Base-by-base conservation (phyloP, 2,888 invertebrate genomes). In the Cantharis rustica region DNA sequence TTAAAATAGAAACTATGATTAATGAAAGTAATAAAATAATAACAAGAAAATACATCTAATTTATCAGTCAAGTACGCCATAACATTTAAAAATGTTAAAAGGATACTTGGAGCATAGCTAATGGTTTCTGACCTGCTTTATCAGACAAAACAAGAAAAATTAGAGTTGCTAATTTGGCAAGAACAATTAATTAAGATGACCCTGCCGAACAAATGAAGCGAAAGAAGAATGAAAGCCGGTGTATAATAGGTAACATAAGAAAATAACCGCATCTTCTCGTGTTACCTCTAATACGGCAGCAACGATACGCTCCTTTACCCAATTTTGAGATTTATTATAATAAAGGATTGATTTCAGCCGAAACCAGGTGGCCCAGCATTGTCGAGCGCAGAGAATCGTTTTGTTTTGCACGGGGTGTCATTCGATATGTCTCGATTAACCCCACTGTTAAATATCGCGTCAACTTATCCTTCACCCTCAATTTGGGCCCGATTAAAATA, bases 241-340 rank as follows among this genome's bases (percentile, higher is more conserved):
- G 76, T 69, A 47, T n/a, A 47, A 47, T 47, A 47, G 47, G 47
- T 47, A 47, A 47, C 47, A 66, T 73, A 76, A 73, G 77, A 78
- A 66, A 75, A 76, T 75, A 80, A 71, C 77, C 75, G 27, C 81
- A 79, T 79, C 81, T 77, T 76, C 81, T 82, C 80, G 79, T 75
- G 77, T 82, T 82, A 81, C 82, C 77, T 77, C 66, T 64, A 72
- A 71, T 77, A 62, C 74, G 26, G 64, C 72, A 61, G 76, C 82
- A 80, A 81, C 81, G 81, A 82, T 79, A 80, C 80, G 82, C 80
- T 80, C 81, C 82, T 79, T 83, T 83, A 81, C 79, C 81, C 81
- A 81, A 82, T 82, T 81, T 82, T 81, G 78, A 81, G 81, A 79
- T 79, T 75, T 75, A 76, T 77, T 79, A 79, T 70, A 47, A 72